A percentile compares a stretch with the other conserved stretches of the same genome.
Evolutionary conservation across 2,888 invertebrate species (phyloP).

Genomic region (Deilephila elpenor): DNA sequence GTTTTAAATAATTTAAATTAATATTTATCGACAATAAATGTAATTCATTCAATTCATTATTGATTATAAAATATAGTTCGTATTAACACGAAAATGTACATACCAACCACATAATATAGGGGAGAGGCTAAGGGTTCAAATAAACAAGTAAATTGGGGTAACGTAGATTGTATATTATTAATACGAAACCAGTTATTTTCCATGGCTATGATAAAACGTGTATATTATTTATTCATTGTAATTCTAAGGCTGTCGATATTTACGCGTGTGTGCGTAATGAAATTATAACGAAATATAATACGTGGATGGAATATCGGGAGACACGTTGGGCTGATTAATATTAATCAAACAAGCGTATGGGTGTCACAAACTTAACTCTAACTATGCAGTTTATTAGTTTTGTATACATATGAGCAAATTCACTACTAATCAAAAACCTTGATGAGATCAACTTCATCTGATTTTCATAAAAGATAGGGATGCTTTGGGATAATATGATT

Average conservation of each 20-base stretch:
- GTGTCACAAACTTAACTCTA: not conserved
- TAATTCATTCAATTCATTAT: too few relatives aligned
- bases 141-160: not conserved
- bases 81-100: too few relatives aligned
- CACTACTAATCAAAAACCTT: too few relatives aligned
- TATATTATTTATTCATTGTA: conserved; percentile 1
- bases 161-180: not conserved
- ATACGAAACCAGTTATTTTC: not conserved
- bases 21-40: too few relatives aligned
- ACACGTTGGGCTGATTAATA: not conserved
- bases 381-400: not conserved
- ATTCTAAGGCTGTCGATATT: not conserved
- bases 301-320: not conserved
- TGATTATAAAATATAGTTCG: too few relatives aligned
- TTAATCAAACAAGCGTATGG: too few relatives aligned
- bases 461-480: too few relatives aligned
- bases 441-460: too few relatives aligned
- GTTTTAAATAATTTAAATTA: not conserved
- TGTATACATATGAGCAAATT: too few relatives aligned
- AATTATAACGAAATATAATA: conserved; percentile 17
- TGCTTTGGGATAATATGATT: too few relatives aligned
- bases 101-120: too few relatives aligned
- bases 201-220: not conserved
- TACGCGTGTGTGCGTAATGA: conserved; percentile 4
- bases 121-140: not conserved